Evolutionary conservation across 2,888 invertebrate species (phyloP).

Genomic region (Julus scandinavius): DNA sequence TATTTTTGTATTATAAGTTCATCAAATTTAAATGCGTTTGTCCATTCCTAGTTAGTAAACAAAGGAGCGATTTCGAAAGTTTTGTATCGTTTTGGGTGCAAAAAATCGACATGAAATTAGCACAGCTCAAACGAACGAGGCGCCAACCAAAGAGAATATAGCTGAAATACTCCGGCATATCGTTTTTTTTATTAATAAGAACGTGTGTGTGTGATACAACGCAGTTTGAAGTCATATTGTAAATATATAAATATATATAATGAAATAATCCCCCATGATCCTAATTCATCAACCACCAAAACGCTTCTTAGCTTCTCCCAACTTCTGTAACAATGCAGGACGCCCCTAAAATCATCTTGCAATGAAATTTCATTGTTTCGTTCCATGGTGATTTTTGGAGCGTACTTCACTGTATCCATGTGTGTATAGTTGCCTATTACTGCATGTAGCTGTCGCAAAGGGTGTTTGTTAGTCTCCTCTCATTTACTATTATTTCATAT

Average conservation of each 20-base stretch:
- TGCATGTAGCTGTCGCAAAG: constrained; percentile 15
- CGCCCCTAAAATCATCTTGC: background rate
- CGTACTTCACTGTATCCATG: background rate
- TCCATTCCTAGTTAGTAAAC: constrained; percentile 31
- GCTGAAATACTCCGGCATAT: constrained; percentile 34
- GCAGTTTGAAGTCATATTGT: constrained; percentile 34
- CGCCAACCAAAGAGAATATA: constrained; percentile 27
- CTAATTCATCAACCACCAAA: constrained; percentile 1
- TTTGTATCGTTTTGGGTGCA: background rate
- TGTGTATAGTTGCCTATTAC: background rate
- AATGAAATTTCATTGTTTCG: background rate
- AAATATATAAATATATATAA: constrained; percentile 36
- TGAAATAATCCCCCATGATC: background rate
- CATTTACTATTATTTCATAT: constrained; percentile 26
- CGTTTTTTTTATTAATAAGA: constrained; percentile 37
- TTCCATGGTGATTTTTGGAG: background rate
- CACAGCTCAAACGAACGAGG: constrained; percentile 14
- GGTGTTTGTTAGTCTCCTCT: constrained; percentile 30
- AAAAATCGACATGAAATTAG: constrained; percentile 6
- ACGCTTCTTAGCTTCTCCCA: background rate
- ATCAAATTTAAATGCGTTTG: background rate
- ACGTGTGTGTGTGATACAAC: constrained; percentile 24
- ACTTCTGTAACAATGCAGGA: background rate
- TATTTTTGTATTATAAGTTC: constrained; percentile 39
- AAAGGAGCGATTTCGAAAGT: constrained; percentile 6